Conservation (phyloP, 1,140 invertebrate genomes). For the Lepidotrigona ventralis region DNA sequence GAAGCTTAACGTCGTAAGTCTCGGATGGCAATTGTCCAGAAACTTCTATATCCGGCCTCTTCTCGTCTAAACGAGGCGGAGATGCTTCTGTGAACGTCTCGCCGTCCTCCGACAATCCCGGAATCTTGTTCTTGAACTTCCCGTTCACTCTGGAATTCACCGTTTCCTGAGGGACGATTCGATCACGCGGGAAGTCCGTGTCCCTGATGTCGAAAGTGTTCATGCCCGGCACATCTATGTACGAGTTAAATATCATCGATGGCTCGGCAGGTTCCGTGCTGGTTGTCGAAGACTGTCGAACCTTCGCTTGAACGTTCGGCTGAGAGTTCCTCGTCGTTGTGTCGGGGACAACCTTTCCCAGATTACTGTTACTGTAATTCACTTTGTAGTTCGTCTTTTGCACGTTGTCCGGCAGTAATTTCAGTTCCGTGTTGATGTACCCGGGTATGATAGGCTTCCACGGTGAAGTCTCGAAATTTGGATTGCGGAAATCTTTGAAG, state of each 20-base stretch:
- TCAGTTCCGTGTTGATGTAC: constrained; percentile 69
- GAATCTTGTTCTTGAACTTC: constrained; percentile 73
- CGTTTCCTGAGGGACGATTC: constrained; percentile 70
- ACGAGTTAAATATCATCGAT: constrained; percentile 21
- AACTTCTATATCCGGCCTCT: constrained; percentile 69
- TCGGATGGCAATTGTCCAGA: constrained; percentile 70
- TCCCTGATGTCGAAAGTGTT: constrained; percentile 69
- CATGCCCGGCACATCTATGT: constrained; percentile 52
- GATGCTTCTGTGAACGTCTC: constrained; percentile 11
- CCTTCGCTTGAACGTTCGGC: background rate
- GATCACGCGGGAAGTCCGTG: constrained; percentile 72
- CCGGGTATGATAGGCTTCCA: constrained; percentile 77
- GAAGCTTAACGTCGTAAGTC: constrained; percentile 70
- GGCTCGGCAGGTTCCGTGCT: background rate
- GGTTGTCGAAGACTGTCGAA: background rate
- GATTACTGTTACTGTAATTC: background rate
- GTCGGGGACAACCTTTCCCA: too few relatives aligned
- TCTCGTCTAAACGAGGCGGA: background rate
- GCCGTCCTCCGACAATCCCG: constrained; percentile 54
- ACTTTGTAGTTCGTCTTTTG: constrained; percentile 14
- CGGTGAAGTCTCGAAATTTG: constrained; percentile 75
- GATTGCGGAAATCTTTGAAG: constrained; percentile 71
- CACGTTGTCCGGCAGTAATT: constrained; percentile 37
- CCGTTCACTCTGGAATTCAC: constrained; percentile 72
- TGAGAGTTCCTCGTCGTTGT: background rate